A percentile compares a stretch with the other conserved stretches of the same genome.
Conservation (phyloP, 2,888 invertebrate genomes). For the Halictus ligatus region DNA sequence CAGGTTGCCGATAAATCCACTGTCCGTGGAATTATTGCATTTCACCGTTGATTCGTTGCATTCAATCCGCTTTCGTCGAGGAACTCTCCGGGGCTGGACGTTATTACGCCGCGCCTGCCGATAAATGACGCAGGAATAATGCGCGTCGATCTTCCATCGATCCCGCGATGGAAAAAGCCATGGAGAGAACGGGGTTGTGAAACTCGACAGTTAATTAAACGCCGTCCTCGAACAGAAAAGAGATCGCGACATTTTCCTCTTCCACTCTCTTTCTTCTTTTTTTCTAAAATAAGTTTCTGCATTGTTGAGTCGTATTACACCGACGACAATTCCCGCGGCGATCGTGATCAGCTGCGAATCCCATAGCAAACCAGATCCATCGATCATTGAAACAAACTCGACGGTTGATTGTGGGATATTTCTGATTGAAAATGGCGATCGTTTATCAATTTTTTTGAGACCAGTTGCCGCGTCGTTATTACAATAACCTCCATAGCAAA, state of each 20-base stretch:
- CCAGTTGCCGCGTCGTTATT: background rate
- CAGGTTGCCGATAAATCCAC: constrained; percentile 52
- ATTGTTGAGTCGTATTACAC: background rate
- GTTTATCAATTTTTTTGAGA: background rate
- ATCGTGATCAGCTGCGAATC: background rate
- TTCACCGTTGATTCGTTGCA: constrained; percentile 39
- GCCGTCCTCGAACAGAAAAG: background rate
- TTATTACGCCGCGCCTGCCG: constrained; percentile 24
- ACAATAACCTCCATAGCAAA: background rate
- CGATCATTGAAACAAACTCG: background rate
- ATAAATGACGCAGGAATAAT: constrained; percentile 39
- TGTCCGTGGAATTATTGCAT: constrained; percentile 47
- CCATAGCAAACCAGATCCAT: too few relatives aligned
- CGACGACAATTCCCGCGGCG: too few relatives aligned
- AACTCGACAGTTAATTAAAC: constrained; percentile 4
- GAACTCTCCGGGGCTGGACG: constrained; percentile 10
- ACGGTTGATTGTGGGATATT: background rate
- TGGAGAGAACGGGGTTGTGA: background rate
- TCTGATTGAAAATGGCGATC: background rate
- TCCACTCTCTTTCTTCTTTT: background rate
- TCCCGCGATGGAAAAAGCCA: background rate
- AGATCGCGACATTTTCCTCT: background rate
- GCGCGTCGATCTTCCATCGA: constrained; percentile 14
- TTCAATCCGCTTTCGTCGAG: constrained; percentile 35
- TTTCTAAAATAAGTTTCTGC: background rate